Percentiles rank a stretch among this genome's conserved stretches.
Conservation (phyloP, 2,888 invertebrate species). For the Hybos culiciformis region DNA sequence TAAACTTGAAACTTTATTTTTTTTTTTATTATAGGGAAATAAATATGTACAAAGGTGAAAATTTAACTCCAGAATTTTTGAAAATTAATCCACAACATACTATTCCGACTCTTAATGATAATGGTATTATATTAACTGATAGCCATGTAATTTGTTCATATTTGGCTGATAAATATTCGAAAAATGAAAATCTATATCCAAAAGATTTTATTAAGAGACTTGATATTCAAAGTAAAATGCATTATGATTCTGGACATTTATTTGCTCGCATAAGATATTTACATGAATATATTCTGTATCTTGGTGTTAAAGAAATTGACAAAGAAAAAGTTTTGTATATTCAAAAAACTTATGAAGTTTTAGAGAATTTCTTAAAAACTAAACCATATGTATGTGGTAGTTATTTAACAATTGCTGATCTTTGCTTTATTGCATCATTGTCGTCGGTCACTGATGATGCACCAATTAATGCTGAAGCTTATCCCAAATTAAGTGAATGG, state of each 20-base stretch:
- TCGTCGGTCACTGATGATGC: slow-evolving; percentile 33
- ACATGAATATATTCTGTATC: slow-evolving; percentile 30
- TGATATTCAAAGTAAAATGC: slow-evolving; percentile 32
- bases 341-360: slow-evolving; percentile 35
- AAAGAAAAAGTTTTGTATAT: slow-evolving; percentile 34
- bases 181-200: slow-evolving; percentile 42
- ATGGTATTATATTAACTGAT: slow-evolving; percentile 26
- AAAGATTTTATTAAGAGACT: slow-evolving; percentile 39
- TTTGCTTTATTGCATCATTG: slow-evolving; percentile 35
- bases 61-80: slow-evolving; percentile 26
- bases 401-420: slow-evolving; percentile 36
- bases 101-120: slow-evolving; percentile 30
- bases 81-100: slow-evolving; percentile 45
- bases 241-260: slow-evolving; percentile 29
- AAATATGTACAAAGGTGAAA: slow-evolving; percentile 27
- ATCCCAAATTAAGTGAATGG: slow-evolving; percentile 36
- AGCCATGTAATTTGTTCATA: slow-evolving; percentile 41
- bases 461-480: slow-evolving; percentile 34
- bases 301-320: slow-evolving; percentile 30
- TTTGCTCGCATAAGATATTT: slow-evolving; percentile 28
- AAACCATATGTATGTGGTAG: slow-evolving; percentile 30
- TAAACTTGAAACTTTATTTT: not conserved
- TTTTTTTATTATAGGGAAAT: slow-evolving; percentile 26
- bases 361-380: slow-evolving; percentile 30
- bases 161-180: slow-evolving; percentile 40